Conservation (phyloP, 2,888 invertebrate species). For the Dicranocentrus wangi region DNA sequence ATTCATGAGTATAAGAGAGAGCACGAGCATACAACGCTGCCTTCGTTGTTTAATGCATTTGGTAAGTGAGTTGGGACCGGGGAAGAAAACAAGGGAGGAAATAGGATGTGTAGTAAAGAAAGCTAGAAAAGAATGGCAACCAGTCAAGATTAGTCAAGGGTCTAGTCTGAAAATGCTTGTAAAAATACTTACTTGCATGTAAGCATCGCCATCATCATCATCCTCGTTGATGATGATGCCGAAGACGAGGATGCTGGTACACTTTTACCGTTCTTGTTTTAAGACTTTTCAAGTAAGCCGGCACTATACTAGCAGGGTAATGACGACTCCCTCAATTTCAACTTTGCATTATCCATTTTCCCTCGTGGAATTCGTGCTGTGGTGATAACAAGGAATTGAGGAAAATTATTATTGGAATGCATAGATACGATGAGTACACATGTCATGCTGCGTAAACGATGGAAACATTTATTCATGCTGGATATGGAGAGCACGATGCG, state of each 20-base stretch:
- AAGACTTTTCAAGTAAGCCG: too few species aligned
- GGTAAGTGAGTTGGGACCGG: slow-evolving; percentile 17
- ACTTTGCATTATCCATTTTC: slow-evolving; percentile 3
- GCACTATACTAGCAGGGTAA: not conserved
- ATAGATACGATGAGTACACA: not conserved
- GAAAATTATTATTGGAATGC: too few species aligned
- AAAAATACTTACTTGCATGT: slow-evolving; percentile 7
- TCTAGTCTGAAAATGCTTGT: slow-evolving; percentile 9
- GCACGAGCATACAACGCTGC: too few species aligned
- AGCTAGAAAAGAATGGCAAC: slow-evolving; percentile 5
- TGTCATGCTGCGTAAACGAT: not conserved
- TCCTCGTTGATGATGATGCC: not conserved
- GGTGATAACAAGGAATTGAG: slow-evolving; percentile 1
- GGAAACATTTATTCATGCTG: too few species aligned
- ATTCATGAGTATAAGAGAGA: too few species aligned
- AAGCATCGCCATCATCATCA: slow-evolving; percentile 10
- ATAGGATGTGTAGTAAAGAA: slow-evolving; percentile 7
- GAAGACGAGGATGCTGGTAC: not conserved
- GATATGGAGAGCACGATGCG: too few species aligned
- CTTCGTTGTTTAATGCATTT: slow-evolving; percentile 16
- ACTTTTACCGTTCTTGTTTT: not conserved
- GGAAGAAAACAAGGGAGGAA: not conserved
- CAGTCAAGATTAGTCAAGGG: slow-evolving; percentile 4
- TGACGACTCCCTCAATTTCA: not conserved
- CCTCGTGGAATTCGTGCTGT: not conserved